Percentiles rank a stretch among this genome's conserved stretches.
phyloP scores from a whole-genome alignment of 2,113 vertebrate genomes.

The zebrafish (Danio rerio) region GRCz12tu NC_133192.1:905001-905500 shows the following conservation, averaged over 20 bases:
- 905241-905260: too few species aligned
- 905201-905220: conserved; percentile 83
- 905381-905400: background rate
- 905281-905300: too few species aligned
- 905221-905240: too few species aligned
- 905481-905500: too few species aligned
- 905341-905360: background rate
- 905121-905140: conserved; percentile 97
- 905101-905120: conserved; percentile 97
- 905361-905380: background rate
- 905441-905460: background rate
- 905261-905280: too few species aligned
- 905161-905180: conserved; percentile 96
- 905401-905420: background rate
- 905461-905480: background rate
- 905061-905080: conserved; percentile 80
- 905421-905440: background rate
- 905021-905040: background rate
- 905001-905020: too few species aligned
- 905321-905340: background rate
- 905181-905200: conserved; percentile 99
- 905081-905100: conserved; percentile 98
- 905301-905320: background rate
- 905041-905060: background rate
- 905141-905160: conserved; percentile 94